Percentiles rank a stretch among this genome's conserved stretches.
These are phyloP conservation scores for Sympetrum striolatum DNA, from an alignment of 2,888 invertebrate species.

Conservation along the genomic window DNA sequence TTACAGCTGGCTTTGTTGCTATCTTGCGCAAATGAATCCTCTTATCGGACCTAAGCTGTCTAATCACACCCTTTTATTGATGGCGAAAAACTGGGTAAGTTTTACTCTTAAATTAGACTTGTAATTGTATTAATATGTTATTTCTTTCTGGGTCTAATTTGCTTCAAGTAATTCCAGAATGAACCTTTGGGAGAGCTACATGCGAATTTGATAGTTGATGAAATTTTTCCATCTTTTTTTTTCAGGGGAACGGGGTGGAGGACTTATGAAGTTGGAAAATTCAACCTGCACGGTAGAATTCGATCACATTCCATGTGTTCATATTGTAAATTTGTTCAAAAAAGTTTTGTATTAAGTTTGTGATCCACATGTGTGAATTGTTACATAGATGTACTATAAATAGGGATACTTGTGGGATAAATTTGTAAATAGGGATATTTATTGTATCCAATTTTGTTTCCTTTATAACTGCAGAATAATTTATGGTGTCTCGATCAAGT, in stretches of 20 bases:
- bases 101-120: not conserved
- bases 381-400: not conserved
- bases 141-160: not conserved
- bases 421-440: not conserved
- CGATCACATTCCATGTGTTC: not conserved
- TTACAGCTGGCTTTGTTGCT: constrained; percentile 87
- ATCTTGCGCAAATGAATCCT: constrained; percentile 93
- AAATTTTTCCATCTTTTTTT: not conserved
- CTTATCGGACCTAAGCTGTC: constrained; percentile 82
- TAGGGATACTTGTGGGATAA: not conserved
- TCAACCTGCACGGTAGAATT: not conserved
- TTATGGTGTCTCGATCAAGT: no score
- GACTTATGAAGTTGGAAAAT: not conserved
- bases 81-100: constrained; percentile 81
- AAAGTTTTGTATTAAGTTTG: not conserved
- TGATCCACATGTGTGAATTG: not conserved
- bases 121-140: not conserved
- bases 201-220: not conserved
- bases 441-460: not conserved
- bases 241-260: constrained; percentile 10
- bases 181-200: not conserved
- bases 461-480: no score
- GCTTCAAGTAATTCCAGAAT: not conserved
- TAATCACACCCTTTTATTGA: constrained; percentile 74
- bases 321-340: not conserved